Evolutionary conservation across 2,797 vertebrate species (phyloP).

Genomic region (Micropoecilia bifurca): DNA sequence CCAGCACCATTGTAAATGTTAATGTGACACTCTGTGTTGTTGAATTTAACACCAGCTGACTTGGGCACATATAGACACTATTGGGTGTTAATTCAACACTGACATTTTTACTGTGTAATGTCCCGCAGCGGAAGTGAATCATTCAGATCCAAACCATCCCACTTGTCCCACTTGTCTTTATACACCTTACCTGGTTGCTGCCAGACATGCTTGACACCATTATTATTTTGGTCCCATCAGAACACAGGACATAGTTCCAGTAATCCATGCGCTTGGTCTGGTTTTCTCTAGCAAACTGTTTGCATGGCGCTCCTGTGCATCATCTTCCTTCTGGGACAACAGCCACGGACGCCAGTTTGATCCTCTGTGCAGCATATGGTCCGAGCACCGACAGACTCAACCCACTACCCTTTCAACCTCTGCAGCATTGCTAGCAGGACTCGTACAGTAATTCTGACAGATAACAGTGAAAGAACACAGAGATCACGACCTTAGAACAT

Average conservation of each 20-base stretch:
- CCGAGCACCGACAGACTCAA: not conserved
- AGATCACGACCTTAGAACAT: constrained; percentile 2
- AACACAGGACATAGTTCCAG: not conserved
- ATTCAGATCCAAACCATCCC: not conserved
- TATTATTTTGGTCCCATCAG: not conserved
- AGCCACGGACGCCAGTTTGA: not conserved
- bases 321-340: not conserved
- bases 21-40: too few relatives aligned
- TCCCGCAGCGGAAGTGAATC: not conserved
- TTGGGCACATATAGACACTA: too few relatives aligned
- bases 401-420: not conserved
- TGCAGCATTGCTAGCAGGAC: not conserved
- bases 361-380: not conserved
- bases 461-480: constrained; percentile 9
- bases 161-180: not conserved
- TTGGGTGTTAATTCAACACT: too few relatives aligned
- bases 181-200: not conserved
- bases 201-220: not conserved
- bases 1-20: too few relatives aligned
- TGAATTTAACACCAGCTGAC: too few relatives aligned
- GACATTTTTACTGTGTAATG: too few relatives aligned
- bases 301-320: not conserved
- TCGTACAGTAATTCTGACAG: not conserved
- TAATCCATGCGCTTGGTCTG: not conserved
- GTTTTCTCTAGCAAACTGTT: not conserved